These are phyloP conservation scores for Dinomys branickii DNA, from an alignment of 2,113 vertebrate genomes.

Conservation along the genomic window DNA sequence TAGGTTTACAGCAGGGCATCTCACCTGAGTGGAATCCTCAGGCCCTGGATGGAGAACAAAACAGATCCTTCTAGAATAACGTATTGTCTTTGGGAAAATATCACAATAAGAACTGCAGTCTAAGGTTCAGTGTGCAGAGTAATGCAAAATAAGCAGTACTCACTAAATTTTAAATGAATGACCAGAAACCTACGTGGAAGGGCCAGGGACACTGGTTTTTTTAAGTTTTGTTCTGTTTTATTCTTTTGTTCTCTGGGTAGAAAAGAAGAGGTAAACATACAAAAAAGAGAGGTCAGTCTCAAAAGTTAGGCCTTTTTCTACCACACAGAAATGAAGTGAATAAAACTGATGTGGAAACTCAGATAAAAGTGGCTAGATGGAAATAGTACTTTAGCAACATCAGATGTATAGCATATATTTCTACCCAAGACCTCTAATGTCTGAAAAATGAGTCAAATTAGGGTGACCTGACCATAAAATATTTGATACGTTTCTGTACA, in stretches of 20 bases:
- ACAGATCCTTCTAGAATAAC: not conserved
- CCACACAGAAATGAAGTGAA: not conserved
- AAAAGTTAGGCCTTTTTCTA: not conserved
- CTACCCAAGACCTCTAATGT: not conserved
- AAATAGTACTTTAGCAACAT: not conserved
- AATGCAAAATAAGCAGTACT: not conserved
- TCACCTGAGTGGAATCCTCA: not conserved
- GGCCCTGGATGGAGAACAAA: not conserved
- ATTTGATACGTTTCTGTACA: not conserved
- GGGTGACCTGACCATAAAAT: not conserved
- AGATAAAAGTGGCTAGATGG: not conserved
- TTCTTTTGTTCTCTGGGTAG: not conserved
- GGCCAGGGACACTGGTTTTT: too few species aligned
- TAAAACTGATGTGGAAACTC: not conserved
- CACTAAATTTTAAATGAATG: not conserved
- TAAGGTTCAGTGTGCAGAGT: not conserved
- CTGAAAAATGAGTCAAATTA: not conserved
- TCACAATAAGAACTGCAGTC: not conserved
- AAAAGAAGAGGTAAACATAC: not conserved
- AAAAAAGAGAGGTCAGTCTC: not conserved
- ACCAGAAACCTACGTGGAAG: not conserved
- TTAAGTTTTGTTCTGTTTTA: not conserved
- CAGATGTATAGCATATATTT: not conserved
- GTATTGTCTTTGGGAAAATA: not conserved
- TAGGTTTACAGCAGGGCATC: not conserved